A percentile compares a stretch with the other conserved stretches of the same genome.
phyloP scores from a whole-genome alignment of 1,140 invertebrate genomes.

The Ceratina calcarata region DNA sequence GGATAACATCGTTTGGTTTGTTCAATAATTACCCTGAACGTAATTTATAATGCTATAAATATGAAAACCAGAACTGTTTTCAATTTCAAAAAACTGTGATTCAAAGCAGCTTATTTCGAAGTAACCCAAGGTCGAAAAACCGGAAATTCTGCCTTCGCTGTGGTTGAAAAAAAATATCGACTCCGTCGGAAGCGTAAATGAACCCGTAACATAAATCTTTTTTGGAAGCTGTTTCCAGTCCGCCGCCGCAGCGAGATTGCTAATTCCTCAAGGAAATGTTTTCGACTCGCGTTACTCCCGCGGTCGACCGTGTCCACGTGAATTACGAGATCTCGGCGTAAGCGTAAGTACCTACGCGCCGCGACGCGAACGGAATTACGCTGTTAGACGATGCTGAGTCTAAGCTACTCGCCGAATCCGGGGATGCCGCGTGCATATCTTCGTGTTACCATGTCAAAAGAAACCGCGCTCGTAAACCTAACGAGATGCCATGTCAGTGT shows the following conservation, averaged over 20 bases:
- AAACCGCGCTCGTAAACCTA: slow-evolving; percentile 60
- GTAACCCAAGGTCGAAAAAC: too few relatives aligned
- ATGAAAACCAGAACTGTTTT: too few relatives aligned
- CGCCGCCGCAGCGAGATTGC: neutral
- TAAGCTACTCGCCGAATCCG: slow-evolving; percentile 18
- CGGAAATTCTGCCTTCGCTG: neutral
- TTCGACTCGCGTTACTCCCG: neutral
- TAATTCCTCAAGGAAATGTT: slow-evolving; percentile 1
- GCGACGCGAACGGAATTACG: slow-evolving; percentile 33
- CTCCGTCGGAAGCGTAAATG: neutral
- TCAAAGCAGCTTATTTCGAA: too few relatives aligned
- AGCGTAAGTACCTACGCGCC: slow-evolving; percentile 11
- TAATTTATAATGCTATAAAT: too few relatives aligned
- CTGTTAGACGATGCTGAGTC: slow-evolving; percentile 21
- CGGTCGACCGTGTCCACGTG: neutral
- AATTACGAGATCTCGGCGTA: slow-evolving; percentile 19
- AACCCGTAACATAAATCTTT: neutral
- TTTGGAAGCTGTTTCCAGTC: neutral
- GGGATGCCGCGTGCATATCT: slow-evolving; percentile 40
- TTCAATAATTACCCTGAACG: too few relatives aligned
- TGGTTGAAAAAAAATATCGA: neutral
- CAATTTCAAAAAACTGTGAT: too few relatives aligned
- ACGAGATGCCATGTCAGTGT: slow-evolving; percentile 61
- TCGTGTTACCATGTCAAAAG: slow-evolving; percentile 54
- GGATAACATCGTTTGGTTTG: too few relatives aligned